phyloP scores from a whole-genome alignment of 1,140 invertebrate genomes.

The Orius insidiosus region DNA sequence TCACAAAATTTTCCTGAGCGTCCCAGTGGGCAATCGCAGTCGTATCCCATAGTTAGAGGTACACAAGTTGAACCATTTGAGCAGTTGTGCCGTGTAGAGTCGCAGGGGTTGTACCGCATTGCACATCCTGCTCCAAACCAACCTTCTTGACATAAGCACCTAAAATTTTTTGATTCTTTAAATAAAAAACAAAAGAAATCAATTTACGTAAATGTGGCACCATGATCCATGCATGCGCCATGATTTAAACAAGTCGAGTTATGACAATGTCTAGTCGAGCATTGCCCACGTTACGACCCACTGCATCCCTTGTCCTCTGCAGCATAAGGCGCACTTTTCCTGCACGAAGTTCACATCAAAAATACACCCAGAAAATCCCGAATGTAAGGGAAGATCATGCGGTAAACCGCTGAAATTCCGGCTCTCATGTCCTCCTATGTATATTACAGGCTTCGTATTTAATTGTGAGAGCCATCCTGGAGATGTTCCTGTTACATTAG shows the following conservation, averaged over 20 bases:
- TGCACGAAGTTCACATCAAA: constrained; percentile 51
- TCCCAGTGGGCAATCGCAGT: constrained; percentile 54
- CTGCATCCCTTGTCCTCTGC: constrained; percentile 35
- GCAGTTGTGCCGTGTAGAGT: constrained; percentile 36
- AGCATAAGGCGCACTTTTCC: constrained; percentile 31
- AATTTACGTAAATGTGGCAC: constrained; percentile 60
- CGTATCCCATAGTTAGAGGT: constrained; percentile 33
- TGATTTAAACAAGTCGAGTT: constrained; percentile 60
- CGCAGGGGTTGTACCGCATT: constrained; percentile 39
- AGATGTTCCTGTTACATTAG: constrained; percentile 59
- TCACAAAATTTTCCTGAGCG: constrained; percentile 44
- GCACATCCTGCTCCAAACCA: constrained; percentile 53
- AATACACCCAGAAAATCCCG: constrained; percentile 66
- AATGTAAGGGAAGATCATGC: constrained; percentile 65
- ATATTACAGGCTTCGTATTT: constrained; percentile 57
- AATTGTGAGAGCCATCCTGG: constrained; percentile 52
- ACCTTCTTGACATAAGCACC: constrained; percentile 54
- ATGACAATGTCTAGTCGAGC: constrained; percentile 64
- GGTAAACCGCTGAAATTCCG: constrained; percentile 57
- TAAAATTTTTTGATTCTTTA: constrained; percentile 20
- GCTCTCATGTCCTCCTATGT: constrained; percentile 60
- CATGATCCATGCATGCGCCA: constrained; percentile 64
- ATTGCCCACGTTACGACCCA: constrained; percentile 61
- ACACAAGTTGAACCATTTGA: constrained; percentile 40
- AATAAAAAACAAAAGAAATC: neutral